phyloP scores from a whole-genome alignment of 2,113 vertebrate genomes.

The Chamaea fasciata region DNA sequence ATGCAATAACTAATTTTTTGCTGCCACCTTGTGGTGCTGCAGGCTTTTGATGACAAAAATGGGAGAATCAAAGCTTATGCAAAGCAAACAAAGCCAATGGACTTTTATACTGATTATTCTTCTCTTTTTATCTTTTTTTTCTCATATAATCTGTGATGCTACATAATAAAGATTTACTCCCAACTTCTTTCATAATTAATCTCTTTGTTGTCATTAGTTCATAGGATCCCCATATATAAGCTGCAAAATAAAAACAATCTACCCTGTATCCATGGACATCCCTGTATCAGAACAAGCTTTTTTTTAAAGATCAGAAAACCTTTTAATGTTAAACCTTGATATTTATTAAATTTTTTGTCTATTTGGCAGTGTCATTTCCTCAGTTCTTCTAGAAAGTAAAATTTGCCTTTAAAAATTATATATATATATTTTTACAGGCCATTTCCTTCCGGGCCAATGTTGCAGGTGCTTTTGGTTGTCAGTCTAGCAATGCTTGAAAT shows the following conservation, averaged over 20 bases:
- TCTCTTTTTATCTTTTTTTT: neutral
- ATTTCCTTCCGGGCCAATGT: neutral
- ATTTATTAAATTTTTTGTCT: neutral
- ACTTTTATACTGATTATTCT: neutral
- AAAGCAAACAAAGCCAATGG: neutral
- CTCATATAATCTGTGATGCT: neutral
- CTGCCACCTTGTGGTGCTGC: constrained; percentile 71
- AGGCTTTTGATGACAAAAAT: neutral
- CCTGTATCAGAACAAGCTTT: neutral
- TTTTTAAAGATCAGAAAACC: neutral
- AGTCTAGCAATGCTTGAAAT: neutral
- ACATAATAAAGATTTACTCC: neutral
- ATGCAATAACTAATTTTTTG: constrained; percentile 60
- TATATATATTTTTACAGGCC: rapidly evolving
- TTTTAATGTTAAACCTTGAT: rapidly evolving
- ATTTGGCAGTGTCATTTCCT: neutral
- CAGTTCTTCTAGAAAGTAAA: neutral
- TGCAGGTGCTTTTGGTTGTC: neutral
- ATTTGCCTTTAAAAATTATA: neutral
- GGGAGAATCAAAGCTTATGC: neutral
- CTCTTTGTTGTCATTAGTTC: neutral
- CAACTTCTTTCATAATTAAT: neutral
- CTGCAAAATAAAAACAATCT: neutral
- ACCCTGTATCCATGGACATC: neutral
- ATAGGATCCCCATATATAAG: neutral